Base-by-base conservation (phyloP, 2,113 vertebrate genomes). In the Syngnathus floridae region DNA sequence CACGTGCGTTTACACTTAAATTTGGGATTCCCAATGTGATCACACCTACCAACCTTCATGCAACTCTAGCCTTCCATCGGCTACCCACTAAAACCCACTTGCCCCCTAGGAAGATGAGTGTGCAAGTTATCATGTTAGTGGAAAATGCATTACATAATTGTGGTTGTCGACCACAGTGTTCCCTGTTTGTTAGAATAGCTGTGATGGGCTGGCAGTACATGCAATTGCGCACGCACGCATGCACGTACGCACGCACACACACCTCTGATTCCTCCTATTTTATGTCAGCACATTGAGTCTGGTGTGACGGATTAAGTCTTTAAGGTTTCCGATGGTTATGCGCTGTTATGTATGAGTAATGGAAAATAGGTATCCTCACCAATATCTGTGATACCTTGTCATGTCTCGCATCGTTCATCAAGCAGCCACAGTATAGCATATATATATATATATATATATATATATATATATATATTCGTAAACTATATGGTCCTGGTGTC, bases 101-200 rank as follows among this genome's bases (percentile, higher is more conserved):
- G 74, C 81, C 72, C 59, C 56, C 71, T 17, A 83, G 87, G 76
- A 78, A 68, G 72, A 85, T 81, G 82, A 83, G 84, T 79, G 83
- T 78, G 83, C 71, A 76, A 31, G 82, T 77, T 77, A 82, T 79
- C 68, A 80, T 81, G 83, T 83, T 74, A 66, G 79, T 70, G 77
- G 82, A 79, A 86, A 84, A 86, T 71, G 73, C 51, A 79, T 88
- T 86, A 87, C 78, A 76, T 86, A 89, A 88, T 68, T 64, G 22
- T 52, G 64, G 71, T 58, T 22, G 69, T 75, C 65, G 75, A 77
- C 69, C 64, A 41, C 46, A 45, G 66, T 48, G 61, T 63, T 62
- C 40, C 79, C 67, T 80, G 64, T 86, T 81, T 81, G 76, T 82
- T 63, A 78, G 75, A 77, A 76, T 66, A 71, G 67, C 40, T 73